Base-by-base conservation (phyloP, 2,113 vertebrate species). In the Ascaphus truei region DNA sequence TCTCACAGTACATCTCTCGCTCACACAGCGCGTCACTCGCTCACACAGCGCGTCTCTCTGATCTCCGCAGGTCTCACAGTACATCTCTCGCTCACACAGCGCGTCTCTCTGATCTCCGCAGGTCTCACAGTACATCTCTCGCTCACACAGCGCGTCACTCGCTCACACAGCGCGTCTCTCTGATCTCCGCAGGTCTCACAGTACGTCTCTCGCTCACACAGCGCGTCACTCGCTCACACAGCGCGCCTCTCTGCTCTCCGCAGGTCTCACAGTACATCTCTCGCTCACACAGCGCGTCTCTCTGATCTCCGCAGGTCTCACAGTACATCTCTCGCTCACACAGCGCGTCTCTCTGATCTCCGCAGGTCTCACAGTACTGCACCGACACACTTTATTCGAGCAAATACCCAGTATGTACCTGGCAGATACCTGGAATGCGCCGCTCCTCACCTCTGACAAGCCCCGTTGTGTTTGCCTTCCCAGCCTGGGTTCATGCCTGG, bases 231-330 rank as follows among this genome's bases (percentile, higher is more conserved):
- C 4, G 1, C 3, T 5, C 18, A 3, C 18, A 43, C 13, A 41
- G n/a, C n/a, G 13, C 37, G 13, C 12, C 30, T 16, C 4, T 52
- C 1, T 0, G 1, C 43, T 5, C 22, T 31, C 30, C 7, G 0
- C 83, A 99, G 97, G 93, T 99, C 71, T 79, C 79, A 4, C 93
- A 97, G 79, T 99, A 98, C 7, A 89, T 95, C 73, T 96, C 94
- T 39, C 83, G 97, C 36, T 39, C 36, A 39, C 7, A 39, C 16
- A 3, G 41, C 41, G 7, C 7, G 15, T 5, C 30, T 16, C 4
- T 52, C 1, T 0, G 1, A 41, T 5, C 22, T 31, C 30, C 7
- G 0, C 83, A 99, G 97, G 93, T 99, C 71, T 79, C 79, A 4
- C 93, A 97, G 79, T 99, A 98, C 7, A 89, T 95, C 73, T 96